phyloP scores from a whole-genome alignment of 1,140 invertebrate genomes.

The Homarus americanus region DNA sequence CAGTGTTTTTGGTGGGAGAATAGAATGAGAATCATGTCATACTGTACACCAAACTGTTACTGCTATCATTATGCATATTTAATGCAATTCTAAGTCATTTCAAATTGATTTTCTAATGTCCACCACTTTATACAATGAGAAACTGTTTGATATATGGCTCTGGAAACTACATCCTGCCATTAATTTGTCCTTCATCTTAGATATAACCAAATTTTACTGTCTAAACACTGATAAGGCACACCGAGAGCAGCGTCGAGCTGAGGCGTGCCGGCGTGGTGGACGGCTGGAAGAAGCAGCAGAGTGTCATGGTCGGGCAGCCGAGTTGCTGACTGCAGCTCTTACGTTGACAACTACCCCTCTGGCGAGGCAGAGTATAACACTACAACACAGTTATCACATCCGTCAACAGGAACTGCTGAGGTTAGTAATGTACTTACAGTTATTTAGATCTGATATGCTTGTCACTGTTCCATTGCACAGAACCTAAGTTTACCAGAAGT shows the following conservation, averaged over 20 bases:
- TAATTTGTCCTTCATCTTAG: too few relatives aligned
- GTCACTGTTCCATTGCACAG: too few relatives aligned
- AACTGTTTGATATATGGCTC: not conserved
- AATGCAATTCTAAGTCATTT: too few relatives aligned
- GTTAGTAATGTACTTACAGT: constrained; percentile 19
- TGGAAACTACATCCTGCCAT: too few relatives aligned
- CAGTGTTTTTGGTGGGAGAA: too few relatives aligned
- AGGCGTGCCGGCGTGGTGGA: constrained; percentile 41
- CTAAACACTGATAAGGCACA: constrained; percentile 23
- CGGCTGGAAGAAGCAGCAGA: constrained; percentile 53
- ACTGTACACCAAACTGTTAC: too few relatives aligned
- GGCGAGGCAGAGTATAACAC: constrained; percentile 54
- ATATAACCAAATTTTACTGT: not conserved
- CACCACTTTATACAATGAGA: not conserved
- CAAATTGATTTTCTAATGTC: not conserved
- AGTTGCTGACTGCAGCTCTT: constrained; percentile 44
- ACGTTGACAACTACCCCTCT: constrained; percentile 26
- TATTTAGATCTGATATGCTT: too few relatives aligned
- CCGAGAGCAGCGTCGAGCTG: constrained; percentile 62
- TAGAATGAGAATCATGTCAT: too few relatives aligned
- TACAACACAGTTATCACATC: constrained; percentile 49
- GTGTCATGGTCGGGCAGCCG: constrained; percentile 54
- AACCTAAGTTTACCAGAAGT: too few relatives aligned
- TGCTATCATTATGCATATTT: not conserved
- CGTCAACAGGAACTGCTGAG: constrained; percentile 50